Base-by-base conservation (phyloP, 2,797 vertebrate species). In the Semotilus atromaculatus region DNA sequence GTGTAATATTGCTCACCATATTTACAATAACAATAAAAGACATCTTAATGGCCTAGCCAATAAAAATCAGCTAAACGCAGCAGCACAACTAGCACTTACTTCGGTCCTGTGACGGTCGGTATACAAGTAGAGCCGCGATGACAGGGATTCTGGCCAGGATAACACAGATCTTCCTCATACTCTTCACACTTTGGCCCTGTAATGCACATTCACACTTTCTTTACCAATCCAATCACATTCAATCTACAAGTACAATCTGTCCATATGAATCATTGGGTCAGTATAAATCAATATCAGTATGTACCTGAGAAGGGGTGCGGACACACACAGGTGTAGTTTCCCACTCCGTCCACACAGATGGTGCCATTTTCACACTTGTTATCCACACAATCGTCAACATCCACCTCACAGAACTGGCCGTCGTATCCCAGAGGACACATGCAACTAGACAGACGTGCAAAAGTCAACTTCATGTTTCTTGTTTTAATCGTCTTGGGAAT, bases 241-340 rank as follows among this genome's bases (percentile, higher is more conserved):
- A 13, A 60, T 64, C 60, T 26, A 26, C 58, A 60, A 26, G n/a
- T 4, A 60, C 26, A 31, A 7, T 18, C 6, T 6, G 13, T 7
- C 60, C 60, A 29, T 29, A 18, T 31, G 60, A 64, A 18, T 31
- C 60, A 64, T 3, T 60, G 5, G 14, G 60, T 16, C 6, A 18
- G 23, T 26, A 60, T 60, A 13, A 60, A 60, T 60, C 1, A 60
- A 60, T 60, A 60, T 60, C n/a, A 26, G 4, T 18, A 14, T 7
- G 43, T 93, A 99, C 98, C 98, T 89, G 94, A 95, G 90, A 97
- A 98, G 88, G 89, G 95, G 62, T 93, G 90, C 51, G 95, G 94
- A 89, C 98, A 99, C 87, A 95, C 93, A 91, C 98, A 99, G 51
- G 96, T 97, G 93, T 98, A 98, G 93, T 95, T 97, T 91, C 95